Evolutionary conservation across 2,888 invertebrate genomes (phyloP).

Genomic region (Agrilus biguttatus): DNA sequence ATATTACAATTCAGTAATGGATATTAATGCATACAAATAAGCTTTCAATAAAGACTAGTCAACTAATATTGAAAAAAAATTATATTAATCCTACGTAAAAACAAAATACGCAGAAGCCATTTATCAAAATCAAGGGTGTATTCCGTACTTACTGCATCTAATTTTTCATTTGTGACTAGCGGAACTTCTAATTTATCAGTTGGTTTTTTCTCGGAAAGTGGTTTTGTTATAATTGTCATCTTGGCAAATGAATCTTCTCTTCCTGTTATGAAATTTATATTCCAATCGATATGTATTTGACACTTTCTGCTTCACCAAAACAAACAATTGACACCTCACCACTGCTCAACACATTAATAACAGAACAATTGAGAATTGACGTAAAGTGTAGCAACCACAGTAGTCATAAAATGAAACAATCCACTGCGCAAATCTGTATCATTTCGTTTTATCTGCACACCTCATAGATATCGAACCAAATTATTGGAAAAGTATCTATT

Average conservation of each 20-base stretch:
- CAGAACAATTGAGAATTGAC: too few relatives aligned
- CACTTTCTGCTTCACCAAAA: slow-evolving; percentile 2
- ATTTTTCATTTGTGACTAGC: slow-evolving; percentile 40
- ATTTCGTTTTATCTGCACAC: too few relatives aligned
- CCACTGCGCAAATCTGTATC: too few relatives aligned
- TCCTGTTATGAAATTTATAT: slow-evolving; percentile 1
- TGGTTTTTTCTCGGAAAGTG: slow-evolving; percentile 54
- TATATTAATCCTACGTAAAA: too few relatives aligned
- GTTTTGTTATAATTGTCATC: slow-evolving; percentile 73
- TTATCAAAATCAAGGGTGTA: slow-evolving; percentile 2
- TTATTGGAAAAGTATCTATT: too few relatives aligned
- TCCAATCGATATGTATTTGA: slow-evolving; percentile 3
- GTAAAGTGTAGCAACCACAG: too few relatives aligned
- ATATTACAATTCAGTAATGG: background rate
- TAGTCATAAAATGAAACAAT: too few relatives aligned
- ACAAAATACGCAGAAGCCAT: slow-evolving; percentile 1
- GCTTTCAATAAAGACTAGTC: slow-evolving; percentile 16
- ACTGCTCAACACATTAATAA: too few relatives aligned
- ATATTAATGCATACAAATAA: slow-evolving; percentile 2
- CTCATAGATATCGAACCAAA: too few relatives aligned
- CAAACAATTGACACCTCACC: background rate
- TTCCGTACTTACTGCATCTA: slow-evolving; percentile 22
- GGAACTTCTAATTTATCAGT: slow-evolving; percentile 48
- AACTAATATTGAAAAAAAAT: slow-evolving; percentile 5
- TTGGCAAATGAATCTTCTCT: slow-evolving; percentile 13